Evolutionary conservation across 2,888 invertebrate species (phyloP).

Genomic region (Sphaerophoria rueppellii): DNA sequence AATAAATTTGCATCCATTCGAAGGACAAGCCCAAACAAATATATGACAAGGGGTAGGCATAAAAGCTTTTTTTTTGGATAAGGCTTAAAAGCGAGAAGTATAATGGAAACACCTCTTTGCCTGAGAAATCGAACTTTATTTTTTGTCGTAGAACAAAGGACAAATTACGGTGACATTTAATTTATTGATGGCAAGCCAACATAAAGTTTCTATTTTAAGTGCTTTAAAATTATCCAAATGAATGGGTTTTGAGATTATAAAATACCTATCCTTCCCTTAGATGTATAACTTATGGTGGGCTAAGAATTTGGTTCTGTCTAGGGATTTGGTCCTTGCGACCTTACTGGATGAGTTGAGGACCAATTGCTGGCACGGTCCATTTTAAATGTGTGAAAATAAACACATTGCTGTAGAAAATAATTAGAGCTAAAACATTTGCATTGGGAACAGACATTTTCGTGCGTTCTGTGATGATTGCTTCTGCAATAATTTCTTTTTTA

Average conservation of each 20-base stretch:
- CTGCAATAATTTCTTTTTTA: no score
- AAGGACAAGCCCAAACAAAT: conserved; percentile 11
- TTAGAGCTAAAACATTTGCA: no score
- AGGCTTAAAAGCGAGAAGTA: background rate
- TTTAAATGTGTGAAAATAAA: no score
- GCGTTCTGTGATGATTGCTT: no score
- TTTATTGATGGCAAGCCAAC: conserved; percentile 13
- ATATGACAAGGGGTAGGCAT: conserved; percentile 10
- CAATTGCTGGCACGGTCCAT: no score
- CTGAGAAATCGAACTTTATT: background rate
- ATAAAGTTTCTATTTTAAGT: background rate
- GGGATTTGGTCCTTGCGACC: no score
- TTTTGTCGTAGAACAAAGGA: background rate
- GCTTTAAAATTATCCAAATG: conserved; percentile 1
- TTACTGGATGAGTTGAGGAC: no score
- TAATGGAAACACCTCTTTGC: background rate
- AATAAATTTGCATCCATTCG: conserved; percentile 65
- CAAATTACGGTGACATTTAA: conserved; percentile 19
- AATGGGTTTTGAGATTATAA: conserved; percentile 2
- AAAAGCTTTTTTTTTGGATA: background rate
- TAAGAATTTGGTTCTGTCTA: no score
- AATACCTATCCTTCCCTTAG: background rate
- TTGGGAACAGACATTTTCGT: no score
- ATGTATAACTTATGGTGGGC: no score
- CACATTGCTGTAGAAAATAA: no score